Evolutionary conservation across 1,140 invertebrate species (phyloP), one percentile per base, ranked within the genome.

Genomic region (Acarapis woodi): DNA sequence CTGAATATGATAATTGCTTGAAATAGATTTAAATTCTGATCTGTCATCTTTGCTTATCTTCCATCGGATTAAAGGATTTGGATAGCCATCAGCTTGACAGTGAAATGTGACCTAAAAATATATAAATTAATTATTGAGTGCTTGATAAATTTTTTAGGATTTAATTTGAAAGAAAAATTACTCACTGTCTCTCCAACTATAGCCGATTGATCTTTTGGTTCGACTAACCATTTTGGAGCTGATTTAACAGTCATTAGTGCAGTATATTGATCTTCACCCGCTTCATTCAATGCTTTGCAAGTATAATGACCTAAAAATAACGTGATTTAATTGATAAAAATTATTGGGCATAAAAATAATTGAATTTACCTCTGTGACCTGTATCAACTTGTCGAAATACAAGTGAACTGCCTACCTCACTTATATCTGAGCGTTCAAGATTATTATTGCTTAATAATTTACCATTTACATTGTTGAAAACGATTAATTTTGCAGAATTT

Each of bases 401-500:
- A 34, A 49, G 8, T 48, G 56, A 39, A 38, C 51, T 26, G 46
- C 56, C 42, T 12, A 39, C 42, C 29, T 48, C 41, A 18, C 24
- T 26, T 16, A 29, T 35, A 16, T 41, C 35, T 4, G 35, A 28
- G 14, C 22, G 38, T 5, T 45, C 39, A 12, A 48, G 19, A 4
- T 43, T 32, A 24, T 49, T 29, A 6, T 53, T 54, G 53, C 75
- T 71, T 61, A n/a, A n/a, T n/a, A n/a, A n/a, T n/a, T n/a, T n/a
- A n/a, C n/a, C n/a, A n/a, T n/a, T n/a, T n/a, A n/a, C n/a, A n/a
- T n/a, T n/a, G n/a, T n/a, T n/a, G n/a, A n/a, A n/a, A n/a, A n/a
- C n/a, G n/a, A n/a, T n/a, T n/a, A n/a, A n/a, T n/a, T n/a, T n/a
- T n/a, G n/a, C n/a, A n/a, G n/a, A n/a, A n/a, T n/a, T n/a, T n/a